These are phyloP conservation scores for Aphodius granarius DNA, from an alignment of 2,888 invertebrate species.

Conservation along the genomic window DNA sequence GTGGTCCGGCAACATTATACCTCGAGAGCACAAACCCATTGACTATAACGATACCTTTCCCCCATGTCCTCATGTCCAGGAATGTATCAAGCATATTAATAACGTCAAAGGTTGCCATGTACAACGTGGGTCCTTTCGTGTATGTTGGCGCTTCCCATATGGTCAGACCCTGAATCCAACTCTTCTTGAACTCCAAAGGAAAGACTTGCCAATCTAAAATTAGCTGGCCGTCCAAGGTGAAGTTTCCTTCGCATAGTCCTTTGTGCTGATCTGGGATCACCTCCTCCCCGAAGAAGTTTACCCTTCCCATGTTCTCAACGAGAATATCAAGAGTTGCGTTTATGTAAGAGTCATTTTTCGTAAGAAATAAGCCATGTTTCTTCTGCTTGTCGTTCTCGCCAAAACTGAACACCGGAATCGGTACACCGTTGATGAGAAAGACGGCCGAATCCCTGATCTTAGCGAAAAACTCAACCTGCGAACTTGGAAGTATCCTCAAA, in stretches of 20 bases:
- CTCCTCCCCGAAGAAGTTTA: constrained; percentile 57
- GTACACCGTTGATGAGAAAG: constrained; percentile 53
- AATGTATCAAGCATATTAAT: constrained; percentile 71
- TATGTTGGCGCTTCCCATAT: constrained; percentile 40
- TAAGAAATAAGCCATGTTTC: constrained; percentile 40
- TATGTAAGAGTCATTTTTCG: constrained; percentile 44
- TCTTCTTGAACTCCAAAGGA: constrained; percentile 57
- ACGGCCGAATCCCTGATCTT: constrained; percentile 57
- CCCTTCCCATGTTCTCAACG: constrained; percentile 80
- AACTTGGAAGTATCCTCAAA: constrained; percentile 39
- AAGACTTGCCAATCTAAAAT: constrained; percentile 55
- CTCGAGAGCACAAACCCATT: constrained; percentile 87
- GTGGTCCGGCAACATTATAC: constrained; percentile 82
- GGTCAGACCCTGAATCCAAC: constrained; percentile 48
- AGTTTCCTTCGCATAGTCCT: constrained; percentile 74
- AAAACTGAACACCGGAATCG: constrained; percentile 47
- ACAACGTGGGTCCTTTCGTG: constrained; percentile 59
- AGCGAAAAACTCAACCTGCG: constrained; percentile 48
- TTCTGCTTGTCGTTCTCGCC: neutral
- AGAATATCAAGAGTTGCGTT: constrained; percentile 49
- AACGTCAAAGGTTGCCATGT: constrained; percentile 56
- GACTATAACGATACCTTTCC: constrained; percentile 81
- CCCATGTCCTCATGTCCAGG: constrained; percentile 78
- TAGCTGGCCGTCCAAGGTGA: constrained; percentile 51
- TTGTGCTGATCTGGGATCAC: constrained; percentile 50